Evolutionary conservation across 2,113 vertebrate species (phyloP).

Genomic region (Condylura cristata): DNA sequence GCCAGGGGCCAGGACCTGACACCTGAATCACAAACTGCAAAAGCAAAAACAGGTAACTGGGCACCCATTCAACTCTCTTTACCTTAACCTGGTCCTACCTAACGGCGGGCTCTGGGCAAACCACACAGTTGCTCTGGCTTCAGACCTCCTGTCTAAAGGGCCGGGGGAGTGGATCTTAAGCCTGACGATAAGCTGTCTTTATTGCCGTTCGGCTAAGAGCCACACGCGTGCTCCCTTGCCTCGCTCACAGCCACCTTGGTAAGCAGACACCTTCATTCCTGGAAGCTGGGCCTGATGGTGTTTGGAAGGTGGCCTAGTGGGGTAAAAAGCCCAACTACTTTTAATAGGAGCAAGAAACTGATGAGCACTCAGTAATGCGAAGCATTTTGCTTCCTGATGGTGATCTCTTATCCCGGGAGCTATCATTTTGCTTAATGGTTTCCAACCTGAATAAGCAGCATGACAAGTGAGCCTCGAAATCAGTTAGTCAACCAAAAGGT

Average conservation of each 20-base stretch:
- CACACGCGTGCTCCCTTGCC: neutral
- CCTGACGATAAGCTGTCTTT: neutral
- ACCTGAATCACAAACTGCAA: neutral
- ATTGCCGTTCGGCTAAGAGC: neutral
- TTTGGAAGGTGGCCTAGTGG: neutral
- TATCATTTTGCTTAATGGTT: conserved; percentile 81
- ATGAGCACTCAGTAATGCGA: conserved; percentile 5
- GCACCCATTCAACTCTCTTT: neutral
- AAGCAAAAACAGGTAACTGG: neutral
- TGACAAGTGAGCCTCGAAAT: conserved; percentile 64
- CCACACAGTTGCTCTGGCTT: neutral
- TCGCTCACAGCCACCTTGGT: neutral
- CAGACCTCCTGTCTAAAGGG: neutral
- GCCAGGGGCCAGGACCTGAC: neutral
- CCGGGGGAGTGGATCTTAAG: neutral
- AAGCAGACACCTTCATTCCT: neutral
- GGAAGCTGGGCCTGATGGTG: neutral
- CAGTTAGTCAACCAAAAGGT: conserved; percentile 73
- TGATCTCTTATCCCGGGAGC: conserved; percentile 67
- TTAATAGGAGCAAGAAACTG: conserved; percentile 57
- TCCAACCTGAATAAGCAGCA: conserved; percentile 62
- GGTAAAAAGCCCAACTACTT: conserved; percentile 49
- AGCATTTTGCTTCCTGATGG: conserved; percentile 68
- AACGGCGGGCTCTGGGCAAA: neutral
- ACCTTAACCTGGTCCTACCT: neutral